Evolutionary conservation across 2,113 vertebrate species (phyloP).

Genomic region (Pelodiscus sinensis): DNA sequence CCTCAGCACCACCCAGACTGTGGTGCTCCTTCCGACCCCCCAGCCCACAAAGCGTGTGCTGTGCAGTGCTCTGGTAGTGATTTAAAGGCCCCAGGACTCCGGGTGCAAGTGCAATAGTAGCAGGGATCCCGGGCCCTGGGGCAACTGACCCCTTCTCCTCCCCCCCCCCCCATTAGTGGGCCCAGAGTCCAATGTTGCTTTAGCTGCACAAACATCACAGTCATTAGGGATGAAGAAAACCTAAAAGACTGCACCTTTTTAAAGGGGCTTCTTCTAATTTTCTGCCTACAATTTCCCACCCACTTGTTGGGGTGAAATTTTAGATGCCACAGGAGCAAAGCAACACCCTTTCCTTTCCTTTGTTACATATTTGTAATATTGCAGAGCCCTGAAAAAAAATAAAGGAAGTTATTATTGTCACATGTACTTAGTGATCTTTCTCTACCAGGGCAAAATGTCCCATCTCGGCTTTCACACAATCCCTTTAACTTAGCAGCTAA

Average conservation of each 20-base stretch:
- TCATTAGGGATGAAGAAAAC: neutral
- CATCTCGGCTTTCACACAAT: neutral
- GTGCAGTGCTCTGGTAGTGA: no score
- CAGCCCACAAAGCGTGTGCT: no score
- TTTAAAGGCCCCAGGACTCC: no score
- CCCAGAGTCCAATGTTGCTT: neutral
- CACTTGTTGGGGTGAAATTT: neutral
- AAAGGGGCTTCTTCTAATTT: neutral
- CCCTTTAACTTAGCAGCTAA: neutral
- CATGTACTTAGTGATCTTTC: neutral
- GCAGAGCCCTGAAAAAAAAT: neutral
- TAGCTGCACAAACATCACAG: rapidly evolving
- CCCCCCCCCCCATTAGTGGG: no score
- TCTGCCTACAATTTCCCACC: neutral
- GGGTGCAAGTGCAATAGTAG: no score
- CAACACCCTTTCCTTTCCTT: neutral
- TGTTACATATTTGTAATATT: neutral
- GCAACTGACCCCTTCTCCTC: no score
- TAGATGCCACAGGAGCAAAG: neutral
- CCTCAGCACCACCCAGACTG: no score
- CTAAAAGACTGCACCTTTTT: neutral
- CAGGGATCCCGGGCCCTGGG: no score
- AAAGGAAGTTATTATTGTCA: neutral
- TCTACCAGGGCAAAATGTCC: neutral
- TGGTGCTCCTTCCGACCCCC: no score